These are phyloP conservation scores for Enteromius afrohamiltoni DNA, from an alignment of 2,797 vertebrate genomes.

Conservation along the genomic window DNA sequence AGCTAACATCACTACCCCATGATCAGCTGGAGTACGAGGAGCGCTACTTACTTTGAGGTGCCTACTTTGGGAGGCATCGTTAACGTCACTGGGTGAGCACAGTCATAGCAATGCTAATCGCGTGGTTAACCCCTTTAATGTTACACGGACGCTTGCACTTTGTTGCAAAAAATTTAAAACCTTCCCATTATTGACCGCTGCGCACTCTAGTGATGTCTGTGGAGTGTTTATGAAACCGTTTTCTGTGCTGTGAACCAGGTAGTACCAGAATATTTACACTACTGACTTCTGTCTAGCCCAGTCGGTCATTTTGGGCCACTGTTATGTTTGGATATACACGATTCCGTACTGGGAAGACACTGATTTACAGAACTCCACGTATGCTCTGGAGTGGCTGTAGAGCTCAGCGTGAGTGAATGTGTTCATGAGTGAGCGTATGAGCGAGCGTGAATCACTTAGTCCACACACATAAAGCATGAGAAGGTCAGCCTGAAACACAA, in stretches of 20 bases:
- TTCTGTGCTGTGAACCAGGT: conserved; percentile 71
- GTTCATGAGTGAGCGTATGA: conserved; percentile 44
- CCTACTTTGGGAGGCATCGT: conserved; percentile 19
- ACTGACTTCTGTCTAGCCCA: conserved; percentile 63
- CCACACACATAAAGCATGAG: conserved; percentile 79
- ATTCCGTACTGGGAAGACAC: conserved; percentile 74
- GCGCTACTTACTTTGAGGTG: conserved; percentile 21
- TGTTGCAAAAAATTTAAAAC: conserved; percentile 65
- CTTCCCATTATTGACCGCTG: conserved; percentile 30
- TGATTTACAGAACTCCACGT: conserved; percentile 64
- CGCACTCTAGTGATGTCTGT: conserved; percentile 60
- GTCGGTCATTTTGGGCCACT: conserved; percentile 58
- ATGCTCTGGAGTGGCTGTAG: conserved; percentile 55
- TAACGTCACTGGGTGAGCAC: conserved; percentile 17
- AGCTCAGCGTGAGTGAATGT: conserved; percentile 59
- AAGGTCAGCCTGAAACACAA: conserved; percentile 75
- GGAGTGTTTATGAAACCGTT: conserved; percentile 69
- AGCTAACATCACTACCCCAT: conserved; percentile 33
- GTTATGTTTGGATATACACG: conserved; percentile 43
- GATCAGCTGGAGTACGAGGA: conserved; percentile 40
- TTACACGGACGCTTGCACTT: conserved; percentile 56
- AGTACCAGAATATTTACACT: conserved; percentile 85
- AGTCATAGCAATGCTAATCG: not conserved
- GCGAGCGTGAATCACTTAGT: conserved; percentile 63
- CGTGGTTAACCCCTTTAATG: conserved; percentile 18